Evolutionary conservation across 1,140 invertebrate species (phyloP).

Genomic region (Drosophila santomea): DNA sequence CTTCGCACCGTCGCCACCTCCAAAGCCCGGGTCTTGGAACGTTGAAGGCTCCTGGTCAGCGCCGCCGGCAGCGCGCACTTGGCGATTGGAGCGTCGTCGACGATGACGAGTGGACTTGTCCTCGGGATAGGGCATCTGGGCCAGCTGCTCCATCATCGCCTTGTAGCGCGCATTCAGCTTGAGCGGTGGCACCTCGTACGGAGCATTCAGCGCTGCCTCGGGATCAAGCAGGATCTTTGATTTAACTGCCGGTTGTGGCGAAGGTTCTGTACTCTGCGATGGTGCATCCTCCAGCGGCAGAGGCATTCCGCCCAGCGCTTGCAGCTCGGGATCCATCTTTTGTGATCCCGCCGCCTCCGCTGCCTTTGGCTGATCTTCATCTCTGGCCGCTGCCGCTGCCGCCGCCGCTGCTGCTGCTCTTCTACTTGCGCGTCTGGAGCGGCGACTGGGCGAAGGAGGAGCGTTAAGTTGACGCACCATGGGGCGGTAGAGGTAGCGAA

Average conservation of each 20-base stretch:
- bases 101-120: not conserved
- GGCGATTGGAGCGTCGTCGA: not conserved
- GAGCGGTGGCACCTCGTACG: constrained; percentile 22
- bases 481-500: constrained; percentile 65
- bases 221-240: not conserved
- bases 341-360: not conserved
- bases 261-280: not conserved
- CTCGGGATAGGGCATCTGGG: constrained; percentile 35
- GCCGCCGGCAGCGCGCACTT: constrained; percentile 6
- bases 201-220: not conserved
- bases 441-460: not conserved
- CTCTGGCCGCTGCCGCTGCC: not conserved
- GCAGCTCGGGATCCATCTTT: not conserved
- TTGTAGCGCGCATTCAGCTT: constrained; percentile 28
- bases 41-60: not conserved
- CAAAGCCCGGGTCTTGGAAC: not conserved
- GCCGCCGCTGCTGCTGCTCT: not conserved
- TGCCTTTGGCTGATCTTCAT: not conserved
- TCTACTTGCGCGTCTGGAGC: not conserved
- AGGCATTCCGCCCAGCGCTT: constrained; percentile 12
- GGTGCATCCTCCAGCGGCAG: not conserved
- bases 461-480: constrained; percentile 56
- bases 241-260: not conserved
- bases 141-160: constrained; percentile 26
- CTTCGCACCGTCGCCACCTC: not conserved